Percentiles rank a stretch among this genome's conserved stretches.
Conservation (phyloP, 2,113 vertebrate genomes). For the Tonatia bakeri region DNA sequence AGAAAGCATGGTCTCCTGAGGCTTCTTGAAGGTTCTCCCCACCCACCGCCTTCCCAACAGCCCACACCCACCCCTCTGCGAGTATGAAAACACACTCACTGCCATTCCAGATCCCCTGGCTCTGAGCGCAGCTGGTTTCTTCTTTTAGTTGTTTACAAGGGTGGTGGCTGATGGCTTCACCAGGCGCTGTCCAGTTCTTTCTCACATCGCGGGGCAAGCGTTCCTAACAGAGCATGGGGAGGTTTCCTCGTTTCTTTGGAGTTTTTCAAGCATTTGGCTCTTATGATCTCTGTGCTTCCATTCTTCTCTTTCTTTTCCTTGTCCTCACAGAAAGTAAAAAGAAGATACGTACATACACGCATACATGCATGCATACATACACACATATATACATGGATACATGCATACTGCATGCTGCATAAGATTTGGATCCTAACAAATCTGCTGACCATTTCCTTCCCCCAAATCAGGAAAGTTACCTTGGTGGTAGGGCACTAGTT, state of each 20-base stretch:
- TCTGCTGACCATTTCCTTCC: neutral
- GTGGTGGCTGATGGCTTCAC: neutral
- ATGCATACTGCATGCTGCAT: neutral
- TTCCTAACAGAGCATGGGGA: neutral
- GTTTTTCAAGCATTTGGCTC: neutral
- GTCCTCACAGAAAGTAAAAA: neutral
- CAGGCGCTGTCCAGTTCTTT: neutral
- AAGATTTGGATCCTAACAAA: neutral
- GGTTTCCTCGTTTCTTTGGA: neutral
- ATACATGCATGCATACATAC: neutral
- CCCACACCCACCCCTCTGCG: accelerated
- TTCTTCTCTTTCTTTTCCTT: neutral
- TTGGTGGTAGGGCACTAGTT: neutral
- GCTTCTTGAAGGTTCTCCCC: neutral
- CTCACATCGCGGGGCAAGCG: neutral
- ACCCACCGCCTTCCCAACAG: accelerated
- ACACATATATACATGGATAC: neutral
- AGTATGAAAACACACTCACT: accelerated
- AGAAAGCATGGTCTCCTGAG: neutral
- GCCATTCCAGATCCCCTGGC: no score
- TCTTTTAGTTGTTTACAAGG: neutral
- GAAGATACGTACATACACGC: neutral
- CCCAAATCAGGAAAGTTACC: neutral
- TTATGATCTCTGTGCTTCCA: neutral
- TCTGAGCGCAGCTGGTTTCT: neutral